phyloP scores from a whole-genome alignment of 2,113 vertebrate species.

The Morone saxatilis region DNA sequence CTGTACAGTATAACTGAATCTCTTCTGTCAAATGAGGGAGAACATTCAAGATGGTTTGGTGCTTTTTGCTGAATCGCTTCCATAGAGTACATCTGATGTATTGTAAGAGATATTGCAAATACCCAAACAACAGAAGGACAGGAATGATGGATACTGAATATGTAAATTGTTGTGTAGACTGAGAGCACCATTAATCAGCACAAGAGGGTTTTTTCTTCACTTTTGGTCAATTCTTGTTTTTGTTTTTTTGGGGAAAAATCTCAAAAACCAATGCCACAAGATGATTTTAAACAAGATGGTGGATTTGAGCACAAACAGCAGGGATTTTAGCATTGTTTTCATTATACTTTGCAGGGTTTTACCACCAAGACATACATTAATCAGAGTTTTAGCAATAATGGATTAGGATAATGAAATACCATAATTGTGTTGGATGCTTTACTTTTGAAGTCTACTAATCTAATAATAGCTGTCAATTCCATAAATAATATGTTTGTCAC shows the following conservation, averaged over 20 bases:
- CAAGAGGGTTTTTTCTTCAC: background rate
- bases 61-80: conserved; percentile 7
- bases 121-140: conserved; percentile 33
- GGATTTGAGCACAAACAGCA: background rate
- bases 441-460: background rate
- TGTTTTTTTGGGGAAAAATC: background rate
- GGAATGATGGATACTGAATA: conserved; percentile 27
- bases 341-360: conserved; percentile 2
- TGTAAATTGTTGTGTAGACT: conserved; percentile 8
- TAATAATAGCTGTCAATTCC: background rate
- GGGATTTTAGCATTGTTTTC: background rate
- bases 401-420: background rate
- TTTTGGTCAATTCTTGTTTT: background rate
- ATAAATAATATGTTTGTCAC: background rate
- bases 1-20: conserved; percentile 1
- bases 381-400: background rate
- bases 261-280: background rate
- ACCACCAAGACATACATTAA: background rate
- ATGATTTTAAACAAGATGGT: background rate
- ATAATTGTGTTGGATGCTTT: background rate
- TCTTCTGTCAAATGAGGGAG: conserved; percentile 16
- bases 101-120: conserved; percentile 20
- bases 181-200: conserved; percentile 7
- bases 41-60: conserved; percentile 1
- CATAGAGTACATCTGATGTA: conserved; percentile 14